phyloP scores from a whole-genome alignment of 2,888 invertebrate genomes.

The Leucozona laternaria region DNA sequence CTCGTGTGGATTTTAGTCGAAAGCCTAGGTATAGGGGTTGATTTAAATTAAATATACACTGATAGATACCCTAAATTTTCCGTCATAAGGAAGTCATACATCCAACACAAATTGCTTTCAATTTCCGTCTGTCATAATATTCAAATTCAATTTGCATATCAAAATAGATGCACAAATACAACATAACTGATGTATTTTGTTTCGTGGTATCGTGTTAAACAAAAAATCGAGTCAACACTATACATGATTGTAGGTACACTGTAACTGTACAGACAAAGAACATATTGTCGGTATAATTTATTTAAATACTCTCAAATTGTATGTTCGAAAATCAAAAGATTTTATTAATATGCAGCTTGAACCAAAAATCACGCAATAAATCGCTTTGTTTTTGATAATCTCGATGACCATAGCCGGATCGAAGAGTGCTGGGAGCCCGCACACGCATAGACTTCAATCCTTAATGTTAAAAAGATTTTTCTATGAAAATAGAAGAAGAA shows the following conservation, averaged over 20 bases:
- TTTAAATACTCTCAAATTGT: slow-evolving; percentile 2
- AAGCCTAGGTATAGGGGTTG: background rate
- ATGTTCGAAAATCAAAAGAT: slow-evolving; percentile 18
- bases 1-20: background rate
- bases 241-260: background rate
- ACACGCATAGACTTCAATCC: no score
- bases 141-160: slow-evolving; percentile 48
- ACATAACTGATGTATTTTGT: background rate
- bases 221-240: background rate
- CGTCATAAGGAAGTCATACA: slow-evolving; percentile 42
- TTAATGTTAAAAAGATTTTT: no score
- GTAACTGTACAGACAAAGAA: background rate
- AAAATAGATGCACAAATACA: background rate
- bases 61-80: background rate
- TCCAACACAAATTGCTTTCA: slow-evolving; percentile 39
- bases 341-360: slow-evolving; percentile 3
- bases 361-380: slow-evolving; percentile 26
- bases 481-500: no score
- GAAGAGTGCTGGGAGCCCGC: background rate
- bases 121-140: slow-evolving; percentile 45
- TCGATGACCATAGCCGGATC: background rate
- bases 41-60: background rate
- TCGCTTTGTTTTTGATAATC: slow-evolving; percentile 24
- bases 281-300: slow-evolving; percentile 10
- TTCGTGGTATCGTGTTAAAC: background rate